These are phyloP conservation scores for Camelus bactrianus DNA, from an alignment of 2,113 vertebrate species.

Conservation along the genomic window DNA sequence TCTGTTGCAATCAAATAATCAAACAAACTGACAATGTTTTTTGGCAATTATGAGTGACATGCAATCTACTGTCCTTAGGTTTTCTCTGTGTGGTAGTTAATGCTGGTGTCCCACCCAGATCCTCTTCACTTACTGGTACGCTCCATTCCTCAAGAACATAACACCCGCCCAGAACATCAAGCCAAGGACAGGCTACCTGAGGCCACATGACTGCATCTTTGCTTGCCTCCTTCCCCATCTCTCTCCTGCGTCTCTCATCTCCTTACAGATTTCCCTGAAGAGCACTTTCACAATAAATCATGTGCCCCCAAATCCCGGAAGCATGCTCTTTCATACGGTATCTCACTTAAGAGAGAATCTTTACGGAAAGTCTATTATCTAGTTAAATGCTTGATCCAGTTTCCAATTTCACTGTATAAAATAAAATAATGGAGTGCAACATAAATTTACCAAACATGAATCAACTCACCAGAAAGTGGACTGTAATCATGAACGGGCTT, in stretches of 20 bases:
- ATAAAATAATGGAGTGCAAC: neutral
- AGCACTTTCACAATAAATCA: neutral
- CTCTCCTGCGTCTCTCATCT: neutral
- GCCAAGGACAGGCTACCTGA: neutral
- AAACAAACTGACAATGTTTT: neutral
- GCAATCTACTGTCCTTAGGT: neutral
- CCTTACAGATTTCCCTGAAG: neutral
- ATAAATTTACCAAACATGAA: neutral
- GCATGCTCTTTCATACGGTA: neutral
- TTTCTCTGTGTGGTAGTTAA: neutral
- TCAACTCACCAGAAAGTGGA: neutral
- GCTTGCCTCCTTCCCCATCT: neutral
- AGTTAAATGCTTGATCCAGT: neutral
- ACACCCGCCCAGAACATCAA: fast-evolving
- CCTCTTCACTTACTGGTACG: neutral
- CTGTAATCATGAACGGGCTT: neutral
- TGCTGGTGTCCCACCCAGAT: too few species aligned
- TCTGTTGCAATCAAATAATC: conserved; percentile 9
- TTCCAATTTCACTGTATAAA: conserved; percentile 2
- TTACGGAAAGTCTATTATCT: neutral
- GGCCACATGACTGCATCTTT: neutral
- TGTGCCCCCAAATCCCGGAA: neutral
- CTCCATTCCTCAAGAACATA: neutral
- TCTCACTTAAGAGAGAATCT: neutral
- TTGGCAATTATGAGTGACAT: neutral